Conservation (phyloP, 2,888 invertebrate species). For the Abrostola tripartita region DNA sequence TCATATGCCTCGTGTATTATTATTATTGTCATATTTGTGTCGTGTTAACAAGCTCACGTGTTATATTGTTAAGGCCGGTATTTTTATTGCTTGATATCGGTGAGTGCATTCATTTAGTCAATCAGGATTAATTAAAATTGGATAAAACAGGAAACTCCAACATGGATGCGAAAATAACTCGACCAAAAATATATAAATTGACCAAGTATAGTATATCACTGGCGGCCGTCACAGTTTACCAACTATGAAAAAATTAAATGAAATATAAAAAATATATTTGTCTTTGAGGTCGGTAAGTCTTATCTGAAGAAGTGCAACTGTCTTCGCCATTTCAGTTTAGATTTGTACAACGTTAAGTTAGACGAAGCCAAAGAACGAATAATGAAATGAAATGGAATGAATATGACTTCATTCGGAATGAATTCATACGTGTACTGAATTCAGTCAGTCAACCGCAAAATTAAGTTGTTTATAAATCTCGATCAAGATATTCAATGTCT, state of each 20-base stretch:
- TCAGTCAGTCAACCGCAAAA: constrained; percentile 49
- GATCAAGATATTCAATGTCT: constrained; percentile 61
- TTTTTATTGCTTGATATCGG: neutral
- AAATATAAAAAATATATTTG: no score
- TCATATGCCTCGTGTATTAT: constrained; percentile 9
- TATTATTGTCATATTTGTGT: constrained; percentile 2
- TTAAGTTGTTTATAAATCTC: constrained; percentile 45
- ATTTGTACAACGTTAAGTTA: no score
- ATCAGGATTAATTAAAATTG: no score
- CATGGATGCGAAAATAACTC: no score
- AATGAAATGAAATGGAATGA: constrained; percentile 6
- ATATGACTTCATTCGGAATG: constrained; percentile 20
- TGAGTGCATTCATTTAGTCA: neutral
- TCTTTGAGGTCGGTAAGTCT: no score
- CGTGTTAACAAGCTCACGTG: constrained; percentile 18
- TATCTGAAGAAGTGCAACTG: no score
- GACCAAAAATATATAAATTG: no score
- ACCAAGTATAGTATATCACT: no score
- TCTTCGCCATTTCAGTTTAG: no score
- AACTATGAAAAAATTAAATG: no score
- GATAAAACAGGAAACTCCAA: no score
- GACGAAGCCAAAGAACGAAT: neutral
- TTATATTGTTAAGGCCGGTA: neutral
- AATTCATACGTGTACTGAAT: constrained; percentile 22
- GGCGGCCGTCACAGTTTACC: no score